Evolutionary conservation across 2,113 vertebrate genomes (phyloP), one percentile per base, ranked within the genome.

Genomic region (Leuciscus idus): DNA sequence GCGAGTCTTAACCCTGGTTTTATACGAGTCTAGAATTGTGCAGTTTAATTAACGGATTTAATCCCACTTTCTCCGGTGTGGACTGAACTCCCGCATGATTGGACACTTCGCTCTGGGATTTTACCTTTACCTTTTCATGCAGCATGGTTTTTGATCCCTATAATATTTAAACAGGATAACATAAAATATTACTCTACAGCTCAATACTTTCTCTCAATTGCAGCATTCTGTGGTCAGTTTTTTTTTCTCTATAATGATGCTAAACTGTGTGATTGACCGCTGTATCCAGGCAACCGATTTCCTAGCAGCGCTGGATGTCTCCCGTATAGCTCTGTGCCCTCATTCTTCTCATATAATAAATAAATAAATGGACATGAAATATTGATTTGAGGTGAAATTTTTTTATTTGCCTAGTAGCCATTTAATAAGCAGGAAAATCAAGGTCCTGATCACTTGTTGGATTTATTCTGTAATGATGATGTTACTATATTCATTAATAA

Each of bases 231-330:
- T 30, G 74, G 46, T 77, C 48, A 30, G 48, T 39, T 50, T 76
- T 30, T 52, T 52, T 13, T 28, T 26, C 26, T 30, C 48, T 30
- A 30, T 55, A 52, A 77, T 55, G 74, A 55, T 77, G 48, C 23
- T 77, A 48, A 74, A 13, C 11, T 1, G 39, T n/a, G 70, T 73
- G 50, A 76, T 30, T 76, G 73, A 26, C 23, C 3, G 46, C 17
- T 48, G 74, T 77, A 50, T 77, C 74, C 74, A 77, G 74, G 74
- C 48, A 77, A 77, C 48, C 1, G 26, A 19, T 77, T 30, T 77
- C 17, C 74, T 48, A 50, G 73, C 13, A 6, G 73, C 6, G 13
- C n/a, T 17, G 6, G 46, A 50, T 75, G 46, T 75, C n/a, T 74
- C 23, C 43, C 11, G 10, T 2, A 74, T 74, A 39, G 23, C 62